A percentile compares a stretch with the other conserved stretches of the same genome.
phyloP scores from a whole-genome alignment of 2,888 invertebrate genomes.

The Lepidocyrtinus sp. region DNA sequence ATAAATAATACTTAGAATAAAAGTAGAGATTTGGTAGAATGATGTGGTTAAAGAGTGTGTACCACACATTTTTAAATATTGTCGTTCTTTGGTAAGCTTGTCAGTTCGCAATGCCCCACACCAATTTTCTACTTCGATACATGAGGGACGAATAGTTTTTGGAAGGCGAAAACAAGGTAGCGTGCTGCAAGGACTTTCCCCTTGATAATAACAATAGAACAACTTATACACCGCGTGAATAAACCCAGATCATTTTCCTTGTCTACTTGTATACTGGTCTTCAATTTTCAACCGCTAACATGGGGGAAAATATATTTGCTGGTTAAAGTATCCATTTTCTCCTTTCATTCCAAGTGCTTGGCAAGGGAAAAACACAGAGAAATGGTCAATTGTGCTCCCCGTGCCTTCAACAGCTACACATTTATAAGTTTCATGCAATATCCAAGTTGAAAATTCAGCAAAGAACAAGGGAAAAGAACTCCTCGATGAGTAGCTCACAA shows the following conservation, averaged over 20 bases:
- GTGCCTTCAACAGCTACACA: not conserved
- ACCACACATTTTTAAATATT: constrained; percentile 21
- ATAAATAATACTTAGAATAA: too few relatives aligned
- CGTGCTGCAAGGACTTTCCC: not conserved
- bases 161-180: constrained; percentile 1
- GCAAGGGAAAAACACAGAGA: constrained; percentile 26
- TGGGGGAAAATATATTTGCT: not conserved
- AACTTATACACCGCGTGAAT: not conserved
- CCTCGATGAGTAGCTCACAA: not conserved
- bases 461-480: not conserved
- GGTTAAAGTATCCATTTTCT: not conserved
- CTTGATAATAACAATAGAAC: not conserved
- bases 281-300: constrained; percentile 26
- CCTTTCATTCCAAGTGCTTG: not conserved
- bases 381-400: constrained; percentile 22
- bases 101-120: not conserved
- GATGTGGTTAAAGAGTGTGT: constrained; percentile 15
- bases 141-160: not conserved
- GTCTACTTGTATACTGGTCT: not conserved
- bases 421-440: constrained; percentile 7
- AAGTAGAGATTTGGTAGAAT: not conserved
- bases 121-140: not conserved
- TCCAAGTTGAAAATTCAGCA: not conserved
- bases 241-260: not conserved
- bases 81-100: not conserved